Conservation (phyloP, 30 jellyfish, hydroid and myxozoan genomes). For the Clytia hemisphaerica region DNA sequence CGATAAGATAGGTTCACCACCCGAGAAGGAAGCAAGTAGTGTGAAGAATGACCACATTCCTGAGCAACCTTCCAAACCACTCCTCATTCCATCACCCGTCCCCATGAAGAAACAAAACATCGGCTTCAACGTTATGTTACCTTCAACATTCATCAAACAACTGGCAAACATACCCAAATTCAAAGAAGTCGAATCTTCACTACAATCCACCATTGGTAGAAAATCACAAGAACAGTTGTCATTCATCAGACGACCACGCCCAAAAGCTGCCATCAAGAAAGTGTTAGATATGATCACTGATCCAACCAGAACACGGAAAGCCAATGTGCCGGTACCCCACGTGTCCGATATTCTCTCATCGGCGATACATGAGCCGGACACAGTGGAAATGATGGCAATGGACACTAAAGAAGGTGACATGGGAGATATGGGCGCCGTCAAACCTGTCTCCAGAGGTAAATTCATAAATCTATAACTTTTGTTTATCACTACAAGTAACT, state of each 20-base stretch:
- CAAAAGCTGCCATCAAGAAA: conserved; percentile 56
- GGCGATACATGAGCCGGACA: conserved; percentile 44
- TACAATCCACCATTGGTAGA: too few species aligned
- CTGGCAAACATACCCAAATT: conserved; percentile 60
- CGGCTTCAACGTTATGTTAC: conserved; percentile 83
- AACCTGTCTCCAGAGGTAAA: conserved; percentile 80
- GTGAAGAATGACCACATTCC: too few species aligned
- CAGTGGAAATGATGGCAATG: conserved; percentile 59
- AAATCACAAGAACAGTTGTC: neutral
- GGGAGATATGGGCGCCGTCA: conserved; percentile 94
- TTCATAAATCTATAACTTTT: too few species aligned
- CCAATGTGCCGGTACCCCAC: conserved; percentile 45
- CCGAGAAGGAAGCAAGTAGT: neutral
- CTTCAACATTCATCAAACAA: conserved; percentile 59
- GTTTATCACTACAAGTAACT: too few species aligned
- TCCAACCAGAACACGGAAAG: conserved; percentile 45
- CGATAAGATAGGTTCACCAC: neutral
- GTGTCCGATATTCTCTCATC: too few species aligned
- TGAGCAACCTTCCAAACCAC: too few species aligned
- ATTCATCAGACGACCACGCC: conserved; percentile 28
- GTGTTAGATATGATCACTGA: conserved; percentile 56
- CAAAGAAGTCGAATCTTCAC: too few species aligned
- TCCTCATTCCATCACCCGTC: conserved; percentile 28
- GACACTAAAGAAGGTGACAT: conserved; percentile 48
- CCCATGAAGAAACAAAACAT: conserved; percentile 67